phyloP scores from a whole-genome alignment of 2,113 vertebrate genomes.

The Cavia porcellus region DNA sequence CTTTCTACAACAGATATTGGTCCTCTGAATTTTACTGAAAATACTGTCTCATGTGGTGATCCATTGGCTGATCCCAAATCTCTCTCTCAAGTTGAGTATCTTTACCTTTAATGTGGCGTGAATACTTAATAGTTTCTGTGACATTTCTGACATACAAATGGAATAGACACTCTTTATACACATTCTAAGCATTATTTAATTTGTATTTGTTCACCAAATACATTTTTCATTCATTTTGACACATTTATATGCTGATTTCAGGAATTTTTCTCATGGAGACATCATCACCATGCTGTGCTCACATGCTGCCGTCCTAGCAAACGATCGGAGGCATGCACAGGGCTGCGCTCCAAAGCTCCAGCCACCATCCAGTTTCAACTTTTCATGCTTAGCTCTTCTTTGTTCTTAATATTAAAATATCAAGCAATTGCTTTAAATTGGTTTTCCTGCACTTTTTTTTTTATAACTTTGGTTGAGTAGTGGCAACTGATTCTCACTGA shows the following conservation, averaged over 20 bases:
- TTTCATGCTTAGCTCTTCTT: not conserved
- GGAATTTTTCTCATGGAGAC: not conserved
- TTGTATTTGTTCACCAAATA: not conserved
- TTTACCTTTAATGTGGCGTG: rapidly evolving
- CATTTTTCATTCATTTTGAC: not conserved
- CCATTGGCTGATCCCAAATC: not conserved
- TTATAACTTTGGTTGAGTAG: not conserved
- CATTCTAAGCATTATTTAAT: not conserved
- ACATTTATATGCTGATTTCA: not conserved
- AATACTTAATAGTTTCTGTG: not conserved
- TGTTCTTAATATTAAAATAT: not conserved
- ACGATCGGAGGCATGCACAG: rapidly evolving
- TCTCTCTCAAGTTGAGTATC: not conserved
- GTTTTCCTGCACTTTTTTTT: not conserved
- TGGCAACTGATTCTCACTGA: not conserved
- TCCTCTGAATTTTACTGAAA: not conserved
- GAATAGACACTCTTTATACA: not conserved
- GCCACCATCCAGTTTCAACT: not conserved
- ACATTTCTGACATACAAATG: not conserved
- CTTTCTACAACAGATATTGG: not conserved
- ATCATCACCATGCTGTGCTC: not conserved
- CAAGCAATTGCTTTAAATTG: not conserved
- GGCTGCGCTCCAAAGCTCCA: not conserved
- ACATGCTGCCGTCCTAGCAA: not conserved
- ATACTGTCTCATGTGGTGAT: not conserved